Conservation (phyloP, 2,113 vertebrate species). For the Pangasianodon gigas region DNA sequence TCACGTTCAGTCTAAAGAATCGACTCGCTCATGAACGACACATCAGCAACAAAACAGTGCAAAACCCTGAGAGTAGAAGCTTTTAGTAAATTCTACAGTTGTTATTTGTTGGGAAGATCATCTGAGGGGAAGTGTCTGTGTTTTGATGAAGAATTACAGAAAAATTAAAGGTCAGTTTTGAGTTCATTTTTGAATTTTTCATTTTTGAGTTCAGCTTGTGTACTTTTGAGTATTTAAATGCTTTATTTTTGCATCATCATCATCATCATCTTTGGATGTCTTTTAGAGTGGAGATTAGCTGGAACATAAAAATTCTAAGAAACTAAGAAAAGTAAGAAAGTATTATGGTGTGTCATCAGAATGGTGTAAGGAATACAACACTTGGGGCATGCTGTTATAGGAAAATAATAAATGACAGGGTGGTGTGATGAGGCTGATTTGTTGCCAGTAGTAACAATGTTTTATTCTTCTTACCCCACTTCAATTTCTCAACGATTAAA, state of each 20-base stretch:
- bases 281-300: not conserved
- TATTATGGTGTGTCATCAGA: not conserved
- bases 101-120: not conserved
- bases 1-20: not conserved
- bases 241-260: not conserved
- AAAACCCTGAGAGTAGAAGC: not conserved
- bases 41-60: not conserved
- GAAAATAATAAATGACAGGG: not conserved
- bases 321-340: too few species aligned
- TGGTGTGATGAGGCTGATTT: not conserved
- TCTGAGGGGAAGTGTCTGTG: not conserved
- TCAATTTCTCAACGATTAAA: too few species aligned
- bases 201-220: too few species aligned
- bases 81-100: not conserved
- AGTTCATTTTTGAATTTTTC: too few species aligned
- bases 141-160: not conserved
- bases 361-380: not conserved
- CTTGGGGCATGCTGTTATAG: not conserved
- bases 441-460: too few species aligned
- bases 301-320: not conserved
- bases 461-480: too few species aligned
- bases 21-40: not conserved
- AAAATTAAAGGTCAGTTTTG: not conserved
- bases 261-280: not conserved
- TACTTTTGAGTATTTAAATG: not conserved